phyloP scores from a whole-genome alignment of 2,888 invertebrate species.

The Thumatha senex region DNA sequence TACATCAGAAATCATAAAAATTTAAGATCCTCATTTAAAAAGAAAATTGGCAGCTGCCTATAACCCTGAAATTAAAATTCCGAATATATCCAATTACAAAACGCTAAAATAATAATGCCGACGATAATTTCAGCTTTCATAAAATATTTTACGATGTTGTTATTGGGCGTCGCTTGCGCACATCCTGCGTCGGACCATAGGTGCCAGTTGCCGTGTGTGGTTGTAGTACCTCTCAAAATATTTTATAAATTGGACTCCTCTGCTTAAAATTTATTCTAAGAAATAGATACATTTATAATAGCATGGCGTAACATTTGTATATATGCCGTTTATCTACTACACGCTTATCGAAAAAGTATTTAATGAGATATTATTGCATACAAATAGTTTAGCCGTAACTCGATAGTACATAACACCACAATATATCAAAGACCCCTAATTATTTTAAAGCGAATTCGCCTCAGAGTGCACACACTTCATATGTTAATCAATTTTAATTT shows the following conservation, averaged over 20 bases:
- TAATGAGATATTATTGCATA: conserved; percentile 64
- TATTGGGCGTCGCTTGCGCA: conserved; percentile 22
- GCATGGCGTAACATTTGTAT: conserved; percentile 65
- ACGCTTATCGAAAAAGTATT: conserved; percentile 63
- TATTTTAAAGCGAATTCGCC: conserved; percentile 49
- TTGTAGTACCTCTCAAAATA: conserved; percentile 69
- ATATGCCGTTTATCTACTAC: conserved; percentile 63
- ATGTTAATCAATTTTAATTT: conserved; percentile 82
- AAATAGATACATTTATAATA: conserved; percentile 48
- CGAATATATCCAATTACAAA: conserved; percentile 9
- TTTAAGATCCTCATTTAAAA: conserved; percentile 3
- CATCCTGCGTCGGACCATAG: conserved; percentile 39
- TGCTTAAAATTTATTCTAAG: conserved; percentile 62
- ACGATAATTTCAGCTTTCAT: conserved; percentile 28
- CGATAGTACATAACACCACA: conserved; percentile 79
- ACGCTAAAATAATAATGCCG: conserved; percentile 16
- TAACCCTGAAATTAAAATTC: conserved; percentile 10
- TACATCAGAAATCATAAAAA: conserved; percentile 2
- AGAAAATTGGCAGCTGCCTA: conserved; percentile 19
- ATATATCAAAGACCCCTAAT: conserved; percentile 78
- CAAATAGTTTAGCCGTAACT: conserved; percentile 75
- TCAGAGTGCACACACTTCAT: conserved; percentile 69
- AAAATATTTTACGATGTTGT: conserved; percentile 30
- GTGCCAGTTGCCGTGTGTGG: conserved; percentile 72
- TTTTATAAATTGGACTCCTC: conserved; percentile 60